phyloP scores from a whole-genome alignment of 2,113 vertebrate genomes.

The Diadophis punctatus region DNA sequence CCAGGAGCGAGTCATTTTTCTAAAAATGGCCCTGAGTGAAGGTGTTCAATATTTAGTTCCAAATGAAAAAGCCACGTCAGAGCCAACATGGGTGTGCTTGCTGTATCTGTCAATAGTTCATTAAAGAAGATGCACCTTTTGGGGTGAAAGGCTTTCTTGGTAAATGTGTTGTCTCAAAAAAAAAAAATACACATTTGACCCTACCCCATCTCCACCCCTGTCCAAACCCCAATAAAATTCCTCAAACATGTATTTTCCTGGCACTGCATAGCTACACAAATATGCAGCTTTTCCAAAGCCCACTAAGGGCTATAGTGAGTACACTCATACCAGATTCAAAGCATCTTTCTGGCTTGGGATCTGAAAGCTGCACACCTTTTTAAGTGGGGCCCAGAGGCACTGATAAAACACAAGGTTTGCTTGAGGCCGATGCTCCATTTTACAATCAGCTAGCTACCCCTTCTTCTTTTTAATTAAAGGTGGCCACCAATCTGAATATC shows the following conservation, averaged over 20 bases:
- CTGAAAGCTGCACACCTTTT: neutral
- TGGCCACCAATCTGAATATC: neutral
- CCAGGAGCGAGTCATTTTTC: neutral
- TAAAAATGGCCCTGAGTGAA: neutral
- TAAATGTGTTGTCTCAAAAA: neutral
- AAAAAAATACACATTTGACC: neutral
- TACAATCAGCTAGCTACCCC: neutral
- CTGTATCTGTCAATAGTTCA: neutral
- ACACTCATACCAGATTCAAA: neutral
- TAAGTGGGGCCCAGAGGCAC: neutral
- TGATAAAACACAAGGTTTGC: neutral
- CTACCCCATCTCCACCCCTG: too few relatives aligned
- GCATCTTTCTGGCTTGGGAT: neutral
- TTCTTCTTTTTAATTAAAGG: neutral
- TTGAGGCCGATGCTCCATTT: neutral
- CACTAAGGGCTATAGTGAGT: neutral
- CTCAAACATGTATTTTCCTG: neutral
- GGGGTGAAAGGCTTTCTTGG: neutral
- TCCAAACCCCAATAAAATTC: too few relatives aligned
- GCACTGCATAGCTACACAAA: neutral
- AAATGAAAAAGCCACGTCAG: neutral
- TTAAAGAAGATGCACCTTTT: neutral
- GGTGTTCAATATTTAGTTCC: neutral
- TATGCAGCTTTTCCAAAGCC: neutral
- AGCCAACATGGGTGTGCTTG: neutral